phyloP scores from a whole-genome alignment of 2,888 invertebrate genomes.

The Troides oblongomaculatus region DNA sequence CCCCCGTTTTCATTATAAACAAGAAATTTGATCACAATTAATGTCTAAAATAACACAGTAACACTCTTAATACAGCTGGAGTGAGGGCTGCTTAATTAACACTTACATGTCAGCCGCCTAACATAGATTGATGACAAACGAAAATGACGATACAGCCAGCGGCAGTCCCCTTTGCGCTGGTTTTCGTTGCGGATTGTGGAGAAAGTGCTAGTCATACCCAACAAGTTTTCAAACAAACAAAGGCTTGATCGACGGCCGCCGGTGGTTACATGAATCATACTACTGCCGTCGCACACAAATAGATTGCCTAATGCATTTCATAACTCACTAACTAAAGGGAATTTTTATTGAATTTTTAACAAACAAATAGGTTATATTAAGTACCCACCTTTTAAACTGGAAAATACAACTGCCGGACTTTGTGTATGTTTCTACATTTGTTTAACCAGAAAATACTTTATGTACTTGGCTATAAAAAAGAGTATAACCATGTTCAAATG shows the following conservation, averaged over 20 bases:
- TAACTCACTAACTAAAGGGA: conserved; percentile 30
- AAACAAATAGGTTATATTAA: not conserved
- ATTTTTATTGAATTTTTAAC: not conserved
- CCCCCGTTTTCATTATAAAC: conserved; percentile 64
- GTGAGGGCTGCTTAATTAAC: conserved; percentile 79
- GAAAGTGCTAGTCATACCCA: conserved; percentile 72
- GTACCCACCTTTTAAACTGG: not conserved
- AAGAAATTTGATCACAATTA: conserved; percentile 79
- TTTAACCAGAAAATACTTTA: no score
- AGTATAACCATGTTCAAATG: no score
- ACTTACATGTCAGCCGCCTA: conserved; percentile 78
- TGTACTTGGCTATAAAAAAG: no score
- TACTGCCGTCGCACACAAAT: conserved; percentile 61
- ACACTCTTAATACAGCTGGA: conserved; percentile 79
- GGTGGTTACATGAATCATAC: conserved; percentile 60
- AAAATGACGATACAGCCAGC: conserved; percentile 73
- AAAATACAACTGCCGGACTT: no score
- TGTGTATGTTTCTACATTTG: no score
- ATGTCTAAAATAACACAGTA: conserved; percentile 79
- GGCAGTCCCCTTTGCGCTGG: conserved; percentile 62
- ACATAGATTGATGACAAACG: conserved; percentile 80
- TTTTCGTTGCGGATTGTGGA: conserved; percentile 51
- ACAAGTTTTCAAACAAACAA: conserved; percentile 66
- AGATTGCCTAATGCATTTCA: conserved; percentile 72
- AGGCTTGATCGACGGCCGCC: conserved; percentile 56